Evolutionary conservation across 2,113 vertebrate genomes (phyloP), one percentile per base, ranked within the genome.

Genomic region (Aythya baeri): DNA sequence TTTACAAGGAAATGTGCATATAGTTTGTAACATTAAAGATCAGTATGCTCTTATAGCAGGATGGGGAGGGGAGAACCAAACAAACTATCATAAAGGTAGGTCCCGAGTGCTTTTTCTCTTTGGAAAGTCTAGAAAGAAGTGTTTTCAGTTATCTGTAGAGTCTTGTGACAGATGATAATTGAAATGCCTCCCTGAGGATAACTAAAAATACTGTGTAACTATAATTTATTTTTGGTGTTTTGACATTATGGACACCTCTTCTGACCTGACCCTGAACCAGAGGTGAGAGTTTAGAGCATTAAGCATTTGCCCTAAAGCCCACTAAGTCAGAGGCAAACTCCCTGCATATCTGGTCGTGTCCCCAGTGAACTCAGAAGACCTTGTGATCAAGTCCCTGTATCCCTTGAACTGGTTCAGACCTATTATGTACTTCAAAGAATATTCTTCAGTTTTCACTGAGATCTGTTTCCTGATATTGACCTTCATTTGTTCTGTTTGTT

Each of bases 401-500:
- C 22, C 10, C 6, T 75, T 91, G 66, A 84, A 84, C 41, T 52
- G 43, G 52, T 55, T 43, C 18, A 63, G 50, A 41, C 59, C n/a
- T 74, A 27, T 44, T 78, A 32, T 2, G 21, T 61, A 11, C 15
- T 75, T 76, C 58, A 55, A 38, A 81, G 77, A 61, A 61, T 87
- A 81, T 94, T 93, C 66, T 71, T 88, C 85, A 50, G 63, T 84
- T 88, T 68, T 86, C 36, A 34, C 21, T 27, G 25, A 65, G 76
- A 86, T 91, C 7, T 73, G 4, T 88, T 93, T 94, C 27, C 32
- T 87, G n/a, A 72, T 50, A 62, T 6, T 92, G 80, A 93, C 88
- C 68, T 97, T 97, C 88, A 79, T 87, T 96, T 96, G 70, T 46
- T 80, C 68, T 88, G 70, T 91, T 97, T 96, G 79, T 90, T 94